Percentiles rank a stretch among this genome's conserved stretches.
Conservation (phyloP, 2,888 invertebrate species). For the Drosophila limbata region DNA sequence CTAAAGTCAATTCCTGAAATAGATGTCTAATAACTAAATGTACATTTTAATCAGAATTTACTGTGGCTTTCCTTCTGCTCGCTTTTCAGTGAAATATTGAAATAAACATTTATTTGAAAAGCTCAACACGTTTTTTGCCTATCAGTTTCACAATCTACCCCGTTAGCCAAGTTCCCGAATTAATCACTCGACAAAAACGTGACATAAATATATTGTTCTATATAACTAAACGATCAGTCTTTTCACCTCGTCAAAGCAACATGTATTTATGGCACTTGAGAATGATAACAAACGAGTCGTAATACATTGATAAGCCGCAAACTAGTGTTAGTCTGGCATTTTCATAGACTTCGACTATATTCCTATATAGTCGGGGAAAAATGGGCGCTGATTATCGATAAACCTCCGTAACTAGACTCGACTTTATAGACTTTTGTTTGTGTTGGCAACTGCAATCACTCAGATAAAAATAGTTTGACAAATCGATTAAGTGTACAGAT, state of each 20-base stretch:
- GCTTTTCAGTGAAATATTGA: background rate
- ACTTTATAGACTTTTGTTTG: slow-evolving; percentile 4
- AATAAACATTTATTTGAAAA: background rate
- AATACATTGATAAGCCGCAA: slow-evolving; percentile 42
- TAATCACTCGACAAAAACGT: slow-evolving; percentile 61
- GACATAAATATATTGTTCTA: slow-evolving; percentile 30
- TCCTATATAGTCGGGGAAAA: slow-evolving; percentile 17
- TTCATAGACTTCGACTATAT: slow-evolving; percentile 8
- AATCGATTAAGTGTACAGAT: slow-evolving; percentile 1
- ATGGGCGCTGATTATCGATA: slow-evolving; percentile 5
- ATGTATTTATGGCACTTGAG: slow-evolving; percentile 20
- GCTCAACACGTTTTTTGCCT: slow-evolving; percentile 14
- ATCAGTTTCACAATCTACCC: background rate
- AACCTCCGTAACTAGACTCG: background rate
- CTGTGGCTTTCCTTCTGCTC: background rate
- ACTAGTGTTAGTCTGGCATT: slow-evolving; percentile 24
- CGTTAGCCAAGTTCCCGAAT: background rate
- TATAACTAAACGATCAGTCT: slow-evolving; percentile 22
- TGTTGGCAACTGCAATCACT: background rate
- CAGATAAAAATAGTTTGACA: background rate
- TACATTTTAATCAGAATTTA: background rate
- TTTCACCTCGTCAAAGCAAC: background rate
- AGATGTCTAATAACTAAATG: background rate
- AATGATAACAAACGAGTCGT: slow-evolving; percentile 29
- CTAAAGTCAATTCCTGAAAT: background rate